A percentile compares a stretch with the other conserved stretches of the same genome.
These are phyloP conservation scores for Peromyscus attwateri DNA, from an alignment of 2,797 vertebrate genomes.

Conservation along the genomic window DNA sequence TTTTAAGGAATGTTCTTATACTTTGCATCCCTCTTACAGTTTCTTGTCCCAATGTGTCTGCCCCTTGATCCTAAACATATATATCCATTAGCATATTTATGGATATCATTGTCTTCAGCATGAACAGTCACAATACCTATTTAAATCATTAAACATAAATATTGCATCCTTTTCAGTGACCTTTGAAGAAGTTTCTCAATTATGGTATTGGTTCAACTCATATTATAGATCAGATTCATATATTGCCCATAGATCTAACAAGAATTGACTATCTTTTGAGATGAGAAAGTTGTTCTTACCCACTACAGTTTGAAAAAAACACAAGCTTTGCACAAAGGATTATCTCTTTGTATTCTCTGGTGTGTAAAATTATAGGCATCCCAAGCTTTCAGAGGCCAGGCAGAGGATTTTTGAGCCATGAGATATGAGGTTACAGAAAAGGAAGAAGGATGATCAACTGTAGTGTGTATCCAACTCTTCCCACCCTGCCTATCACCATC, in stretches of 20 bases:
- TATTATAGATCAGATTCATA: neutral
- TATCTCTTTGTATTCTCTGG: neutral
- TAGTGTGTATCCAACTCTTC: fast-evolving
- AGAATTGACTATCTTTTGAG: slow-evolving; percentile 22
- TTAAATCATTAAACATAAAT: neutral
- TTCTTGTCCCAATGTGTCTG: neutral
- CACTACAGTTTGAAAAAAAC: neutral
- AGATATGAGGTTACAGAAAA: neutral
- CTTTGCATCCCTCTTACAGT: neutral
- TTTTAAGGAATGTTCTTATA: neutral
- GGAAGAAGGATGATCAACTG: neutral
- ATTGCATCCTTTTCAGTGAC: neutral
- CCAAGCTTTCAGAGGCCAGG: neutral
- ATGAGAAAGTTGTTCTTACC: neutral
- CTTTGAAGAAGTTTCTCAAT: slow-evolving; percentile 14
- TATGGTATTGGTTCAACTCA: neutral
- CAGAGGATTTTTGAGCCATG: neutral
- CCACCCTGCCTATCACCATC: no score
- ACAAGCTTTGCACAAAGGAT: neutral
- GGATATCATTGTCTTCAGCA: neutral
- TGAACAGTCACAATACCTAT: neutral
- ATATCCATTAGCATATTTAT: neutral
- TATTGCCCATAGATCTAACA: neutral
- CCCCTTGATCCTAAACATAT: neutral
- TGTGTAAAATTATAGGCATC: neutral